phyloP scores from a whole-genome alignment of 2,113 vertebrate genomes.

The Orthonyx spaldingii region DNA sequence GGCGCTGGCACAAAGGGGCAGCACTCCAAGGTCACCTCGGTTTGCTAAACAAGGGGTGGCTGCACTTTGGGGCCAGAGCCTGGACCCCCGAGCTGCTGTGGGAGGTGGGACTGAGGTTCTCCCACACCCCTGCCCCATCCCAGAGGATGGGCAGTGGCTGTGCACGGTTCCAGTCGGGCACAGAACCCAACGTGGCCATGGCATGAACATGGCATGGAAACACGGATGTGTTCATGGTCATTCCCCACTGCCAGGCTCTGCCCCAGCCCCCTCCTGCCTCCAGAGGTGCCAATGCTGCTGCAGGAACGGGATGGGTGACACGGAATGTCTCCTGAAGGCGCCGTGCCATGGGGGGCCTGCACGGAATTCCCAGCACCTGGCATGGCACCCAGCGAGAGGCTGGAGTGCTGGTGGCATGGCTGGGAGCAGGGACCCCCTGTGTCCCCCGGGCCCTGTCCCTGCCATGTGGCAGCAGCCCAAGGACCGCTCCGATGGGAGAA shows the following conservation, averaged over 20 bases:
- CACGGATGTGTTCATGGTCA: rapidly evolving
- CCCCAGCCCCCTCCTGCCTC: not conserved
- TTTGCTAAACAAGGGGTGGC: not conserved
- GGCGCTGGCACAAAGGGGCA: not conserved
- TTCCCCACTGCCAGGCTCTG: not conserved
- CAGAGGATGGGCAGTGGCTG: not conserved
- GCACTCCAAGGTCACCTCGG: not conserved
- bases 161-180: rapidly evolving
- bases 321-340: rapidly evolving
- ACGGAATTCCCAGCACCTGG: rapidly evolving
- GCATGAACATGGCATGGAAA: not conserved
- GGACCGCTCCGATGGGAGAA: not conserved
- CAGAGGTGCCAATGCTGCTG: not conserved
- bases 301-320: rapidly evolving
- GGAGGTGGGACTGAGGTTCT: not conserved
- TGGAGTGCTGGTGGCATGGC: rapidly evolving
- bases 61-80: not conserved
- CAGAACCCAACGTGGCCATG: rapidly evolving
- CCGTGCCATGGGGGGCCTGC: rapidly evolving
- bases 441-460: not conserved
- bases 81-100: rapidly evolving
- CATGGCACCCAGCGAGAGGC: rapidly evolving
- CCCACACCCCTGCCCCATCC: not conserved
- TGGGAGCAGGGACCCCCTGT: not conserved
- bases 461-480: slow-evolving; percentile 4